Conservation (phyloP, 1,140 invertebrate species). For the Eurytemora carolleeae region DNA sequence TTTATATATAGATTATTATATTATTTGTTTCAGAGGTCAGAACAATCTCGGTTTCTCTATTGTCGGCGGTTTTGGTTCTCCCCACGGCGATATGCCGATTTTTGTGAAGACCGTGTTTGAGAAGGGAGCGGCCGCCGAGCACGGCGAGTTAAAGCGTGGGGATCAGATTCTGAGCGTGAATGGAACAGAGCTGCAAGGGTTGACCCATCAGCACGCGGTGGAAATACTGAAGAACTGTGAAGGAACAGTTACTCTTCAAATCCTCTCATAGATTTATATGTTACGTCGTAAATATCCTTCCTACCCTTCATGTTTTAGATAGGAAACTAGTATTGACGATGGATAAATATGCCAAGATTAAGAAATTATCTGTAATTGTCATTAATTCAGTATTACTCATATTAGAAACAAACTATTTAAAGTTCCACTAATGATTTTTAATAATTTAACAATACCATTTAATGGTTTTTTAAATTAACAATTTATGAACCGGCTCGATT, state of each 20-base stretch:
- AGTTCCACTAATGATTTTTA: no score
- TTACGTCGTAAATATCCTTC: no score
- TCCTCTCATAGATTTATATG: constrained; percentile 30
- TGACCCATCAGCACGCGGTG: constrained; percentile 40
- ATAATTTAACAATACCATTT: no score
- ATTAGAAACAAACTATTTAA: no score
- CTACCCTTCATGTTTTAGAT: no score
- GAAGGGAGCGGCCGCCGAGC: constrained; percentile 46
- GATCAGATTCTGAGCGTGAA: constrained; percentile 38
- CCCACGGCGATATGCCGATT: constrained; percentile 52
- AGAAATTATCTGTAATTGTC: no score
- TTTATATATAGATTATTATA: no score
- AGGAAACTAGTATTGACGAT: no score
- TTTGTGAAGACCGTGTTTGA: constrained; percentile 63
- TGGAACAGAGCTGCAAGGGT: constrained; percentile 31
- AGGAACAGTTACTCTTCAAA: constrained; percentile 34
- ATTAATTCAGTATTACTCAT: no score
- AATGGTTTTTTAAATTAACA: no score
- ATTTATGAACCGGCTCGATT: no score
- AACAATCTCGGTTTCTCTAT: constrained; percentile 58
- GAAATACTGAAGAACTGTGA: constrained; percentile 34
- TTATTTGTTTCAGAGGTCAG: constrained; percentile 32
- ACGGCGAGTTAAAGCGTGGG: constrained; percentile 39
- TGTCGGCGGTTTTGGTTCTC: constrained; percentile 52
- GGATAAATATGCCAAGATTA: no score